Conservation (phyloP, 2,113 vertebrate species). For the Tenrec ecaudatus region DNA sequence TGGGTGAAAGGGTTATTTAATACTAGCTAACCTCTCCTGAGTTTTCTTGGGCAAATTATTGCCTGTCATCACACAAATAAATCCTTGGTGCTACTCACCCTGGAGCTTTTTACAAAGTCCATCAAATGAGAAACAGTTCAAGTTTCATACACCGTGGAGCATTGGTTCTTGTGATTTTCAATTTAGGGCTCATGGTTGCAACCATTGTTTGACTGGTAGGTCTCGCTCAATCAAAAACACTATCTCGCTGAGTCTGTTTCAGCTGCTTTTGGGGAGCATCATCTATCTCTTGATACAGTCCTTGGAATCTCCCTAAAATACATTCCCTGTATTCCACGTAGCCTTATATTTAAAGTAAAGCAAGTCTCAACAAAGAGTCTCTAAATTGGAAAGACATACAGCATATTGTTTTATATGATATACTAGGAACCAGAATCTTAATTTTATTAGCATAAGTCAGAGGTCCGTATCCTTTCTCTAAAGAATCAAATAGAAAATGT, state of each 20-base stretch:
- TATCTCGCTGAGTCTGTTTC: slow-evolving; percentile 41
- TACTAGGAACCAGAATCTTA: background rate
- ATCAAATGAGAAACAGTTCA: slow-evolving; percentile 19
- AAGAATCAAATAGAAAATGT: background rate
- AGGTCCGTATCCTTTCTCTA: background rate
- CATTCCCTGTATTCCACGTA: background rate
- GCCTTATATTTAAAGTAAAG: background rate
- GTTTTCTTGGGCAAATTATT: slow-evolving; percentile 40
- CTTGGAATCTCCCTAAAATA: background rate
- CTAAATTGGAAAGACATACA: background rate
- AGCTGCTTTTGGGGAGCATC: slow-evolving; percentile 1
- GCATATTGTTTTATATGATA: background rate
- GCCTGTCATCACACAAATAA: slow-evolving; percentile 40
- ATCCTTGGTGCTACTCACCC: slow-evolving; percentile 2
- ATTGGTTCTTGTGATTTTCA: slow-evolving; percentile 48
- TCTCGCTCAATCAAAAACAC: background rate
- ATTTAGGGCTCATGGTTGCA: background rate
- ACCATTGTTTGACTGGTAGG: background rate
- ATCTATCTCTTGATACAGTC: slow-evolving; percentile 5
- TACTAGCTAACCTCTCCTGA: slow-evolving; percentile 5
- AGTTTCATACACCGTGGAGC: slow-evolving; percentile 38
- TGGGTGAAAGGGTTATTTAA: slow-evolving; percentile 51
- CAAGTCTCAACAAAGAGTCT: background rate
- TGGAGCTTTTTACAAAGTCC: slow-evolving; percentile 1
- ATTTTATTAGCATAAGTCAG: slow-evolving; percentile 29